phyloP scores from a whole-genome alignment of 2,888 invertebrate species.

The Acanthococcus lagerstroemiae region DNA sequence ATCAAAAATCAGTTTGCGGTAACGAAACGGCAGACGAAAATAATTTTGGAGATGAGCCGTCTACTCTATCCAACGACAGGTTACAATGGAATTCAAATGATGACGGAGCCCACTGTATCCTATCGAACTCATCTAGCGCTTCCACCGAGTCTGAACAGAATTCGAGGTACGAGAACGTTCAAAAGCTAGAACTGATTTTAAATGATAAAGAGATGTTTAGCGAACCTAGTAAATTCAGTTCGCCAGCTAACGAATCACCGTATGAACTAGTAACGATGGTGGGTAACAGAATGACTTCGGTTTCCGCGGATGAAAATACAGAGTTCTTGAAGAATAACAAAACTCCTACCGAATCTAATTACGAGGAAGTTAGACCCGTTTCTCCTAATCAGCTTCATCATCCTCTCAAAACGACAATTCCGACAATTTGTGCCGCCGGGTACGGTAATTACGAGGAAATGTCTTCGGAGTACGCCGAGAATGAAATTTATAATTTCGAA shows the following conservation, averaged over 20 bases:
- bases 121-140: no score
- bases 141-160: neutral
- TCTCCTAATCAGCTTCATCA: neutral
- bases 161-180: conserved; percentile 14
- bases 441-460: conserved; percentile 21
- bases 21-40: neutral
- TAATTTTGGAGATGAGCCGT: neutral
- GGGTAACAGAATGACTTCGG: conserved; percentile 18
- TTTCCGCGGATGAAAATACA: neutral
- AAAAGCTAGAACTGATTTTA: conserved; percentile 6
- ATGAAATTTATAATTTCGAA: conserved; percentile 19
- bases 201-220: conserved; percentile 22
- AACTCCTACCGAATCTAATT: conserved; percentile 18
- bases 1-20: neutral
- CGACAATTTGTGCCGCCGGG: neutral
- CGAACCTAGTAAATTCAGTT: neutral
- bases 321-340: neutral
- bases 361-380: conserved; percentile 17
- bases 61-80: neutral
- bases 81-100: neutral
- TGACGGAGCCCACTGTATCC: neutral
- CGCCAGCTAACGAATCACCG: conserved; percentile 13
- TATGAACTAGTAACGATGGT: conserved; percentile 25
- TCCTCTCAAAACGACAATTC: no score
- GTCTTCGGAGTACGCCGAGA: conserved; percentile 18